Evolutionary conservation across 2,888 invertebrate species (phyloP).

Genomic region (Caenorhabditis imperialis): DNA sequence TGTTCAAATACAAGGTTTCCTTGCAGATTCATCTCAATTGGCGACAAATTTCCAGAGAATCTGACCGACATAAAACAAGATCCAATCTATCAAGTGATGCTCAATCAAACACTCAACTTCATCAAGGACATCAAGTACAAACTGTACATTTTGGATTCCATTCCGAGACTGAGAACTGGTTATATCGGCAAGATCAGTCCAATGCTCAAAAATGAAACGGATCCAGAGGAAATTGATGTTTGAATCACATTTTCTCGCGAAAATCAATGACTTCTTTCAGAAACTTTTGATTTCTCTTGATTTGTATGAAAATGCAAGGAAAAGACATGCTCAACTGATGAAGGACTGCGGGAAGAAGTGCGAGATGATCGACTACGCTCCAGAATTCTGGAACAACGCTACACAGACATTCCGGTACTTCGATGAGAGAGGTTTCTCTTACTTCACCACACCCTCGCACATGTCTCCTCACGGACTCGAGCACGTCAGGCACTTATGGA

Average conservation of each 20-base stretch:
- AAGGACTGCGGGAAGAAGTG: constrained; percentile 16
- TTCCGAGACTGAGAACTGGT: constrained; percentile 5
- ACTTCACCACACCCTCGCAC: constrained; percentile 5
- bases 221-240: constrained; percentile 8
- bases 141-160: constrained; percentile 14
- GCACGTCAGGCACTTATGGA: constrained; percentile 19
- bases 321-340: not conserved
- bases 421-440: not conserved
- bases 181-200: constrained; percentile 13
- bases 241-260: not conserved
- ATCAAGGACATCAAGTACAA: not conserved
- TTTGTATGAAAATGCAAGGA: constrained; percentile 7
- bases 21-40: constrained; percentile 23
- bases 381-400: constrained; percentile 1
- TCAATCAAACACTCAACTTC: constrained; percentile 4
- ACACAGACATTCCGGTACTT: constrained; percentile 8
- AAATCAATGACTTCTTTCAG: not conserved
- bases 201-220: constrained; percentile 1
- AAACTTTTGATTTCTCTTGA: constrained; percentile 2
- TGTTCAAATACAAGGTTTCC: no score
- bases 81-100: constrained; percentile 20
- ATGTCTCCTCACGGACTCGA: constrained; percentile 22
- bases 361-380: constrained; percentile 9
- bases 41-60: constrained; percentile 4
- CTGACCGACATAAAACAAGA: not conserved